These are phyloP conservation scores for Eumerus sabulonum DNA, from an alignment of 2,888 invertebrate genomes.

Conservation along the genomic window DNA sequence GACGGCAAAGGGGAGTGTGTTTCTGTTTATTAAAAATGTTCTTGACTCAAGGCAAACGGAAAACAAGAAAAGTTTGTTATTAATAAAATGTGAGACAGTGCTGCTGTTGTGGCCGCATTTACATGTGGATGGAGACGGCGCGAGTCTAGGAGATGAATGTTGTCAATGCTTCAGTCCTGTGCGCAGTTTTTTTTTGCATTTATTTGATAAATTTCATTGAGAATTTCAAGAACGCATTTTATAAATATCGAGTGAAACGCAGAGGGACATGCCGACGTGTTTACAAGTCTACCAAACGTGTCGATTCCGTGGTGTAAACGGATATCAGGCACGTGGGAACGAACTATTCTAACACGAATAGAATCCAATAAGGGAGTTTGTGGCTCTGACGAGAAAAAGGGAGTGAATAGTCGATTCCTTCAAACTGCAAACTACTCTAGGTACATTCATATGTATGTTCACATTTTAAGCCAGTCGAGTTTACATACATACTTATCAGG, in stretches of 20 bases:
- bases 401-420: too few species aligned
- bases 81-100: conserved; percentile 61
- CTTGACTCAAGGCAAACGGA: conserved; percentile 59
- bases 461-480: too few species aligned
- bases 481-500: too few species aligned
- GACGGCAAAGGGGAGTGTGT: conserved; percentile 38
- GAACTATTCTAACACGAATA: too few species aligned
- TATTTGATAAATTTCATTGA: conserved; percentile 38
- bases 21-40: conserved; percentile 54
- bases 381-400: too few species aligned
- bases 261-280: not conserved
- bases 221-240: conserved; percentile 25
- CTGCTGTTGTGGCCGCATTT: conserved; percentile 20
- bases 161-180: conserved; percentile 23
- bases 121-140: conserved; percentile 42
- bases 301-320: too few species aligned
- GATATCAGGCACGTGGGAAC: too few species aligned
- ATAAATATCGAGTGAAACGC: conserved; percentile 12
- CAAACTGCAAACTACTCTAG: too few species aligned
- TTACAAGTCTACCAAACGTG: conserved; percentile 4
- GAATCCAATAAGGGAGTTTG: too few species aligned
- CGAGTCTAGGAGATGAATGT: too few species aligned
- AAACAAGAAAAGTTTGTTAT: conserved; percentile 49
- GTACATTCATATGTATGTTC: too few species aligned
- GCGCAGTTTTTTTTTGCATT: conserved; percentile 41